Conservation (phyloP, 2,797 vertebrate species). For the Urosaurus nigricauda region DNA sequence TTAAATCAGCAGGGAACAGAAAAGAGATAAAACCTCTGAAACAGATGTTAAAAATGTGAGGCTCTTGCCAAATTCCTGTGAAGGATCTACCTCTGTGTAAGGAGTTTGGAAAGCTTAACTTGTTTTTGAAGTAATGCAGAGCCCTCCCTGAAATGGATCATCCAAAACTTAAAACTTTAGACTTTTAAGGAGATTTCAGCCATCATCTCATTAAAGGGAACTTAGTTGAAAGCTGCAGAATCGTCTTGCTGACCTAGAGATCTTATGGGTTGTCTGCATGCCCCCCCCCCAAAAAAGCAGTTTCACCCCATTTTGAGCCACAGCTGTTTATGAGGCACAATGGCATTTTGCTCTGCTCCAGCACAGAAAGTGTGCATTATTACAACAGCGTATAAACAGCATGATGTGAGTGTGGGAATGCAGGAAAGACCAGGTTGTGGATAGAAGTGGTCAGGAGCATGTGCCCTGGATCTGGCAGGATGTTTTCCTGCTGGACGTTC, state of each 20-base stretch:
- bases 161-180: not conserved
- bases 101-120: conserved; percentile 29
- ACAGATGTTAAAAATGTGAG: conserved; percentile 40
- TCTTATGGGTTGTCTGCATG: not conserved
- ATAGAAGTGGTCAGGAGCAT: too few relatives aligned
- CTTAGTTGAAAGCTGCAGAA: not conserved
- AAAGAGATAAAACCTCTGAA: conserved; percentile 31
- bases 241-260: not conserved
- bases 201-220: not conserved
- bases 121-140: conserved; percentile 41
- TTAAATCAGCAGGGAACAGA: conserved; percentile 40
- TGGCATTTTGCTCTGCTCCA: too few relatives aligned
- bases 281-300: too few relatives aligned
- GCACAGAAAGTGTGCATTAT: too few relatives aligned
- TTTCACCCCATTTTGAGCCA: too few relatives aligned
- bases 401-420: too few relatives aligned
- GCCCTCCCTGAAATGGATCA: not conserved
- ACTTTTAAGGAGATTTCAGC: conserved; percentile 45
- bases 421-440: too few relatives aligned
- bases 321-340: too few relatives aligned
- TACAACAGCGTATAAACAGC: too few relatives aligned
- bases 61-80: conserved; percentile 36
- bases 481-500: too few relatives aligned
- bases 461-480: too few relatives aligned
- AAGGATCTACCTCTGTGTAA: conserved; percentile 27